Base-by-base conservation (phyloP, 2,113 vertebrate genomes). In the Hemibagrus wyckioides region DNA sequence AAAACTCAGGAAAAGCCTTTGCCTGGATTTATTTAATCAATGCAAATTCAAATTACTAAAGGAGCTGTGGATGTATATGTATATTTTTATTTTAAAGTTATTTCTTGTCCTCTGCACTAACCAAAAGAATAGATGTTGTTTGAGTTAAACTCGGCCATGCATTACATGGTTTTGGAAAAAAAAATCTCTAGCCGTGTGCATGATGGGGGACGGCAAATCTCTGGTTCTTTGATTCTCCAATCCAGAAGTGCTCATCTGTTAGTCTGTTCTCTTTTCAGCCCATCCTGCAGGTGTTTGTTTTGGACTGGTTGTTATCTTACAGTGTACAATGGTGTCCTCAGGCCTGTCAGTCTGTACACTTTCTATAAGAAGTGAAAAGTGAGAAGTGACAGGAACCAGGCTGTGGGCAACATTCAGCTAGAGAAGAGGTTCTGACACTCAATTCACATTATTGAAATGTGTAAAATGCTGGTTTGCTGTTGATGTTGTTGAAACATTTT, bases 341-440 rank as follows among this genome's bases (percentile, higher is more conserved):
- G 56, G 77, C 83, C 52, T 79, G 86, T 89, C 79, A 83, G 36
- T 81, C 82, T 33, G 50, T 83, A 88, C 90, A 75, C 54, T 89
- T 85, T 82, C 90, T 88, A 75, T 86, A 75, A 61, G 30, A 71
- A 59, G 3, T 48, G 73, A 57, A 50, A 82, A 67, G 80, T 80
- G 82, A 57, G 75, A 80, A 85, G 54, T 82, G 77, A 83, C 65
- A 86, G 69, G 67, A 89, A 76, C 61, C 75, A 86, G 44, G 69
- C 54, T 15, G 48, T 76, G 56, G 33, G 54, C 80, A 82, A 56
- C 61, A 44, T 77, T n/a, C 44, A 50, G 33, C 85, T 71, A 77
- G n/a, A 63, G 2, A 8, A 73, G 14, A 0, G 25, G 23, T 77
- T 69, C 77, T 56, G 36, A 75, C 13, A 17, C 41, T 76, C 52